A percentile compares a stretch with the other conserved stretches of the same genome.
Conservation (phyloP, 2,113 vertebrate genomes). For the Percina caprodes region DNA sequence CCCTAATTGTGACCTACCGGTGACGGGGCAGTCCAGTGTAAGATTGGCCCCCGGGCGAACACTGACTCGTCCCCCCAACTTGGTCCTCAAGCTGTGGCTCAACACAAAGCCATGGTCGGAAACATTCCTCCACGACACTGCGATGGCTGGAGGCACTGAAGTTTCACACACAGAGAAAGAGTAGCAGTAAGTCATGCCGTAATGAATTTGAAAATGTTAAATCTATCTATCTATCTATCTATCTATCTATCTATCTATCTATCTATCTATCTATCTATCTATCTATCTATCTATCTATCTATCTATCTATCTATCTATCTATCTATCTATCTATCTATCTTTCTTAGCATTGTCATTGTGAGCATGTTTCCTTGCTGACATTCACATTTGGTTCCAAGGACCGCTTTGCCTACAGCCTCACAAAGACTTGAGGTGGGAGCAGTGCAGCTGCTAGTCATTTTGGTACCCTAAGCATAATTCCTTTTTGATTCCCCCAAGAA, state of each 20-base stretch:
- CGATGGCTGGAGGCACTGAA: conserved; percentile 86
- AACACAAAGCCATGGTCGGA: conserved; percentile 72
- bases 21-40: conserved; percentile 87
- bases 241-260: no score
- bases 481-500: no score
- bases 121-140: conserved; percentile 78
- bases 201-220: background rate
- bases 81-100: conserved; percentile 63
- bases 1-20: conserved; percentile 80
- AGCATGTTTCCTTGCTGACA: no score
- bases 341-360: no score
- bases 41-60: conserved; percentile 80
- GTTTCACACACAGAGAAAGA: background rate
- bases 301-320: no score
- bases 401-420: no score
- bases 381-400: no score
- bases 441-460: no score
- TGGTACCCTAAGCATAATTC: no score
- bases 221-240: background rate
- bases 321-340: no score
- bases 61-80: conserved; percentile 84
- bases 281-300: background rate
- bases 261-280: no score
- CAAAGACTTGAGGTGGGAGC: no score
- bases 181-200: background rate